Evolutionary conservation across 2,113 vertebrate genomes (phyloP).

Genomic region (Glareola pratincola): DNA sequence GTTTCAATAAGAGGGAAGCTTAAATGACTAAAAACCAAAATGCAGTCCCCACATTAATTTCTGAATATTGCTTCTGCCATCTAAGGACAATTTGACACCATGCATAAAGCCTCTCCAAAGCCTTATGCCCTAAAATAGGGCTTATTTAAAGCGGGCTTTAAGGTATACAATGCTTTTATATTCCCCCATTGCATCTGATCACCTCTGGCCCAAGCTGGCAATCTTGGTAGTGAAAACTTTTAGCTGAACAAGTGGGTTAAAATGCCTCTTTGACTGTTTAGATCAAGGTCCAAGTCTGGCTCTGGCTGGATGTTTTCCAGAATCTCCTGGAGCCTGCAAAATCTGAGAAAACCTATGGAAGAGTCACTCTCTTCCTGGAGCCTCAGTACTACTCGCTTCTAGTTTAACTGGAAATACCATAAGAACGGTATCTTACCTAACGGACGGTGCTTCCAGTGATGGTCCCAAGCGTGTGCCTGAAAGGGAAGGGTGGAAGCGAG

Average conservation of each 20-base stretch:
- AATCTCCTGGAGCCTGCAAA: neutral
- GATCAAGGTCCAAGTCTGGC: neutral
- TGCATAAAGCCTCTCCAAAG: neutral
- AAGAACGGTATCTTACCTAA: neutral
- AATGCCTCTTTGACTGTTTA: neutral
- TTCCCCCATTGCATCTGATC: neutral
- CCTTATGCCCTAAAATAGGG: neutral
- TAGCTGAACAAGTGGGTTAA: neutral
- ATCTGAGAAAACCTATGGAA: neutral
- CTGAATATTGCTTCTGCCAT: neutral
- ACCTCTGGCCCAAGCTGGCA: neutral
- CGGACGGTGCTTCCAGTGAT: neutral
- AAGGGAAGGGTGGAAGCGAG: neutral
- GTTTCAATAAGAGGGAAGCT: neutral
- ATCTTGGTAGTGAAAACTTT: neutral
- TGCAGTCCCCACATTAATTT: neutral
- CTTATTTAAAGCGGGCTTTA: neutral
- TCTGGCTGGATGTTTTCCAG: neutral
- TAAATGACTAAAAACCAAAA: neutral
- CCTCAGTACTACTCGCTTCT: neutral
- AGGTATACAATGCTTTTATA: neutral
- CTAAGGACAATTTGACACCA: neutral
- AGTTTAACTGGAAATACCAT: neutral
- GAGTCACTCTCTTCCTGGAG: neutral
- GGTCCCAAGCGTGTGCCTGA: rapidly evolving